A percentile compares a stretch with the other conserved stretches of the same genome.
These are phyloP conservation scores for Euclidia mi DNA, from an alignment of 2,888 invertebrate genomes.

Conservation along the genomic window DNA sequence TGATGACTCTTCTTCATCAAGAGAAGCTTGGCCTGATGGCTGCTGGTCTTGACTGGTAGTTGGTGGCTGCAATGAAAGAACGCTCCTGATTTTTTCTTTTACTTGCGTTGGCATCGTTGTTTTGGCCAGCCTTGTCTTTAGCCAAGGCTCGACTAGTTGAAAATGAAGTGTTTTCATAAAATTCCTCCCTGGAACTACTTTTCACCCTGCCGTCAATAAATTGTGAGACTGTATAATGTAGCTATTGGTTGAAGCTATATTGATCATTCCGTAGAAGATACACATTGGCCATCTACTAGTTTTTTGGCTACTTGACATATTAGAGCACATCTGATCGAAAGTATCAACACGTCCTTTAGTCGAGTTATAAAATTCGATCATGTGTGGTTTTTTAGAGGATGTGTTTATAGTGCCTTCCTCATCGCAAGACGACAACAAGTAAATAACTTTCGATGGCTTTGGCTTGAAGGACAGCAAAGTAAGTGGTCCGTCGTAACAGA, in stretches of 20 bases:
- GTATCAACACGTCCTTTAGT: background rate
- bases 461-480: background rate
- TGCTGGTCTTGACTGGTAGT: background rate
- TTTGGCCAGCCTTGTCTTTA: slow-evolving; percentile 4
- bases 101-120: slow-evolving; percentile 10
- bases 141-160: slow-evolving; percentile 23
- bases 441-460: background rate
- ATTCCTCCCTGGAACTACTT: slow-evolving; percentile 17
- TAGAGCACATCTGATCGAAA: slow-evolving; percentile 1
- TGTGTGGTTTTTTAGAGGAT: background rate
- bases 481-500: too few relatives aligned
- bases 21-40: too few relatives aligned
- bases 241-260: slow-evolving; percentile 3
- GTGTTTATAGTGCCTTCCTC: slow-evolving; percentile 7
- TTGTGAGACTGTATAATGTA: background rate
- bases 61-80: slow-evolving; percentile 6
- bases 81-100: slow-evolving; percentile 8
- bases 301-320: slow-evolving; percentile 1
- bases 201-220: slow-evolving; percentile 12
- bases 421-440: slow-evolving; percentile 10
- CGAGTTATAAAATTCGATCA: slow-evolving; percentile 7
- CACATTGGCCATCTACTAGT: background rate
- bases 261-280: slow-evolving; percentile 3
- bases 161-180: slow-evolving; percentile 23
- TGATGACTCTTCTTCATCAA: too few relatives aligned